Evolutionary conservation across 2,797 vertebrate species (phyloP), one percentile per base, ranked within the genome.

Genomic region (Percopsis omiscomaycus): DNA sequence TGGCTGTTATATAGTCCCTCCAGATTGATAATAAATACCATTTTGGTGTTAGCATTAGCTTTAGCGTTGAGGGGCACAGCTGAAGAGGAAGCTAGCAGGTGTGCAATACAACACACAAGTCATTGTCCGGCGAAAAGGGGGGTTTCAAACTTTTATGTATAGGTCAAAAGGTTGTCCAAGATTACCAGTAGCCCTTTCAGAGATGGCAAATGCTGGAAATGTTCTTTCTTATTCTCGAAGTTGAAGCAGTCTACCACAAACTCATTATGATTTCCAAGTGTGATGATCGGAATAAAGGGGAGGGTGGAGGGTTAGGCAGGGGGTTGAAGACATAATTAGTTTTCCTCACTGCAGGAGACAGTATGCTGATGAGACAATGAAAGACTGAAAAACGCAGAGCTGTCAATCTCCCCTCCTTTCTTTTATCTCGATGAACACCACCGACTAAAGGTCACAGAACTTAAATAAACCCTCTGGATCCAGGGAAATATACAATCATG

Each of bases 241-340:
- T 76, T 78, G 83, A 86, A 88, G 84, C 72, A 78, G 81, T 81
- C 76, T 71, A 83, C 83, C 83, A 87, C 82, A 76, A 88, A 88
- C 86, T 92, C 89, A 89, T 92, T 91, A 89, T 84, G 86, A 86
- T 90, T 88, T 89, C 85, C 84, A 80, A 83, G 77, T 84, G 86
- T 85, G 90, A 87, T 88, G 89, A 86, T 90, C 78, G 85, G 86
- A 86, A 86, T 84, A 86, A 86, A 88, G 81, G 85, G 81, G 69
- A 78, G 79, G 73, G 71, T 28, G 52, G 52, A 9, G 66, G 86
- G 70, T 70, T 82, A 85, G 74, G 84, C 77, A 78, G 85, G 83
- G 88, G 84, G 81, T 80, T 90, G 88, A 89, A 86, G 90, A 89
- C 82, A 89, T 91, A 91, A 93, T 92, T 92, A 92, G 89, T 89